Base-by-base conservation (phyloP, 2,797 vertebrate genomes). In the Odontamblyopus lacepedii region DNA sequence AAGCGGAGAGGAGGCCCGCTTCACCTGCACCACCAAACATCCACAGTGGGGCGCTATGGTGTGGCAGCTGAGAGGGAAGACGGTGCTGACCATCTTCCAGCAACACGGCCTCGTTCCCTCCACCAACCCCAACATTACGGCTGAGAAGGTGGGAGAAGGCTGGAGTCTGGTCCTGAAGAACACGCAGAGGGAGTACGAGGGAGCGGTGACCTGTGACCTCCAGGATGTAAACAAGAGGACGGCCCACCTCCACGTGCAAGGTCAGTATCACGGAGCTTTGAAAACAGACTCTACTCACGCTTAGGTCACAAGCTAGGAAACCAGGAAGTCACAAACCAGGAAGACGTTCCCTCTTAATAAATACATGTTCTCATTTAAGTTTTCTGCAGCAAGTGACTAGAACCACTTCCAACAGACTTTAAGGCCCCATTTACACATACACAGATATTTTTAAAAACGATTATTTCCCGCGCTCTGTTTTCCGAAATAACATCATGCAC, bases 241-340 rank as follows among this genome's bases (percentile, higher is more conserved):
- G 0, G 93, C 95, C 1, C 93, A 74, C 38, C 94, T 97, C 64
- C 85, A 89, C 0, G 95, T 97, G 23, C 94, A 96, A 95, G 96
- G 96, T 97, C 11, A 74, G 35, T 9, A 38, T 7, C 35, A 9
- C 2, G 8, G 35, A 38, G 9, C 35, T 38, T 9, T 38, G 9
- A 38, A 9, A 38, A 23, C 23, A 23, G 23, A 23, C 23, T 23
- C 1, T 23, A 23, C 23, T 23, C 23, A 23, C 23, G 23, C 23
- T 23, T 23, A 23, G 23, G 23, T 23, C 23, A 23, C 23, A 23
- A 23, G 1, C 23, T 0, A 23, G 23, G 23, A 23, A 23, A 23
- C 23, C 23, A 23, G 23, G 23, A 23, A 23, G 23, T 23, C 23
- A 23, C 23, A 23, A 23, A 23, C 23, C 23, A 23, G 23, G 23